Evolutionary conservation across 2,888 invertebrate genomes (phyloP), one percentile per base, ranked within the genome.

Genomic region (Polietes domitor): DNA sequence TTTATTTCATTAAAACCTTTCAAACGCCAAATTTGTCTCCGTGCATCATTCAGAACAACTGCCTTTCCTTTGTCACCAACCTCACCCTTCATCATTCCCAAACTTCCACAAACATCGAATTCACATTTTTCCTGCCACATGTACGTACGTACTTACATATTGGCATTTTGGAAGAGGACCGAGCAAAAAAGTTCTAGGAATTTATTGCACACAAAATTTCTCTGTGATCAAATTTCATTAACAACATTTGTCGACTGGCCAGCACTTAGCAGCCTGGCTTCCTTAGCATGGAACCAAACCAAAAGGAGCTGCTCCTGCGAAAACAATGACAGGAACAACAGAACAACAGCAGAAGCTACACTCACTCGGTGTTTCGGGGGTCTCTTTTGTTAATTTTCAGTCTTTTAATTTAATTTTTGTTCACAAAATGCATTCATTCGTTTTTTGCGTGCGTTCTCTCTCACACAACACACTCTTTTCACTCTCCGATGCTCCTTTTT

Each of bases 161-260:
- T 41, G 41, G 15, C 47, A 47, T 47, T 47, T 47, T 47, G n/a
- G 1, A 9, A 37, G 37, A 68, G 15, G 58, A 58, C 15, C 17
- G 37, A 12, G n/a, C 6, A 37, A 37, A 68, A 32, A 32, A 32
- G 21, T 70, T 72, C 55, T 37, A 37, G 17, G 55, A 55, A 72
- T 37, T 50, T 55, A 32, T 68, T 68, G 5, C 41, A 10, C 17
- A 70, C 9, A 24, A 26, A 28, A n/a, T 47, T 47, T 17, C 12
- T 37, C 65, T 43, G 43, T 79, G 76, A 84, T 81, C 73, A 79
- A 84, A 84, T 84, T 84, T 81, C 78, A 61, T 81, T 70, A 76
- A 79, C 24, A 47, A 84, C 75, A 81, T 81, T 78, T 43, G 43
- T 24, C 4, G n/a, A n/a, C n/a, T n/a, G 68, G 43, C 21, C 68